Percentiles rank a stretch among this genome's conserved stretches.
Evolutionary conservation across 2,113 vertebrate genomes (phyloP).

Genomic region (Felis catus): F.catus_Fca126_mat1.0 CM031420.1:145203501-145204000

Average conservation of each 20-base stretch:
- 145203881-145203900: background rate
- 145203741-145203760: too few species aligned
- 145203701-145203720: too few species aligned
- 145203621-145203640: background rate
- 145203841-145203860: constrained; percentile 28
- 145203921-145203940: background rate
- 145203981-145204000: background rate
- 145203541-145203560: background rate
- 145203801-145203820: too few species aligned
- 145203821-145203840: background rate
- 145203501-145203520: background rate
- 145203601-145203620: background rate
- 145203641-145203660: too few species aligned
- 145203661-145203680: too few species aligned
- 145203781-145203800: too few species aligned
- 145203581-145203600: background rate
- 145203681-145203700: too few species aligned
- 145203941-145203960: background rate
- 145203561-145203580: constrained; percentile 14
- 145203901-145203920: constrained; percentile 25
- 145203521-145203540: background rate
- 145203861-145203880: constrained; percentile 36
- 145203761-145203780: too few species aligned
- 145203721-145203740: too few species aligned
- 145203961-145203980: background rate